Evolutionary conservation across 2,113 vertebrate genomes (phyloP), one percentile per base, ranked within the genome.

Genomic region (Cephalopholis sonnerati): DNA sequence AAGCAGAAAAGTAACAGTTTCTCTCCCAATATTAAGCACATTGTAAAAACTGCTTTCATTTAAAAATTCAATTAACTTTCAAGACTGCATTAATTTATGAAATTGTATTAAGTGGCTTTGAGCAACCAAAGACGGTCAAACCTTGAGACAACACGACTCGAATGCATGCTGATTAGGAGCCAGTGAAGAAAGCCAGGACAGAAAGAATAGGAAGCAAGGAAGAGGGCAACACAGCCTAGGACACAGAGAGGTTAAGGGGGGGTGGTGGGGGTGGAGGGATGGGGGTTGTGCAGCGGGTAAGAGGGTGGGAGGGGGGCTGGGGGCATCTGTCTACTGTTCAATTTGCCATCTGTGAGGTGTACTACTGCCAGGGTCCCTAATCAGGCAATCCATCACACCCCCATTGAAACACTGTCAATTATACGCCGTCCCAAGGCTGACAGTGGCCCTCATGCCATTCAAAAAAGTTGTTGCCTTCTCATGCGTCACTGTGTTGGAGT

Each of bases 301-400:
- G 77, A 85, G 71, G 83, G 70, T 76, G 74, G 74, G 72, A 62
- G 62, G 77, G 75, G 79, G 71, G 53, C 24, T 12, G 20, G 79
- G 87, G 89, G 92, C 92, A 94, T 92, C 92, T 94, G 92, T 92
- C 91, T 89, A 79, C 87, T 89, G 81, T 90, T 92, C 93, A 94
- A 94, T 93, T 90, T 91, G 87, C 95, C 95, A 96, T 96, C 94
- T 96, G 94, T 87, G 93, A 92, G 88, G 83, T 90, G 83, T 83
- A 92, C 93, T 86, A 95, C 94, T 93, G 96, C 93, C 91, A 95
- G 92, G 78, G 87, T 87, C 94, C 84, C 94, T 97, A 96, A 96
- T 95, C 93, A 51, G 94, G 95, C 96, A 95, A 96, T 98, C 97
- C 95, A 99, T 98, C 97, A 98, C 89, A 93, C 86, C 89, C 91